Evolutionary conservation across 35 echinoderm and acorn worm species (phyloP).

Genomic region (Nesometra sesokonis): DNA sequence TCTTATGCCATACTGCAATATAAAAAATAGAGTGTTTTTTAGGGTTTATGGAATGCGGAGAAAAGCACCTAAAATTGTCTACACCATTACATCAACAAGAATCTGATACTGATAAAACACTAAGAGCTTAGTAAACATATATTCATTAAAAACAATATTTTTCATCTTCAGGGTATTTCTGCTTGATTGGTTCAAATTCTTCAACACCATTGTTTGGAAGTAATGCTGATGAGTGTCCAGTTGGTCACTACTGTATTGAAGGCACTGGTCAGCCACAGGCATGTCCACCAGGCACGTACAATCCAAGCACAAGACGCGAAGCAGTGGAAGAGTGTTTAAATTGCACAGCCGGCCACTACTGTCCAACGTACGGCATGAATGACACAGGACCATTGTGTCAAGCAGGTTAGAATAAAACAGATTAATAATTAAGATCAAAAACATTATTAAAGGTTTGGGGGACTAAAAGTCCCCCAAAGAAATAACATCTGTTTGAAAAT

Average conservation of each 20-base stretch:
- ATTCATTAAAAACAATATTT: not conserved
- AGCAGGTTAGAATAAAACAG: conserved; percentile 33
- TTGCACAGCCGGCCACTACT: conserved; percentile 67
- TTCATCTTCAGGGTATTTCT: conserved; percentile 83
- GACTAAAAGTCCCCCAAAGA: too few relatives aligned
- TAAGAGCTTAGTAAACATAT: not conserved
- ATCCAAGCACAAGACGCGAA: conserved; percentile 38
- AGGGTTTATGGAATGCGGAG: too few relatives aligned
- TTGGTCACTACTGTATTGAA: conserved; percentile 58
- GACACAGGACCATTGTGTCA: conserved; percentile 35
- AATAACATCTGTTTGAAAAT: too few relatives aligned
- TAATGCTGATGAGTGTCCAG: conserved; percentile 78
- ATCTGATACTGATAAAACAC: too few relatives aligned
- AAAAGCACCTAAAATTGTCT: too few relatives aligned
- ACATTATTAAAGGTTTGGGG: too few relatives aligned
- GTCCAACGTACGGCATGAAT: conserved; percentile 80
- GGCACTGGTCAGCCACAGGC: conserved; percentile 60
- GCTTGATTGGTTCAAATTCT: conserved; percentile 72
- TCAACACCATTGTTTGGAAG: conserved; percentile 61
- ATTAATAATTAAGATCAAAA: too few relatives aligned
- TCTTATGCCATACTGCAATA: too few relatives aligned
- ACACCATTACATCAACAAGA: too few relatives aligned
- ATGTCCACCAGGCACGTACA: conserved; percentile 90
- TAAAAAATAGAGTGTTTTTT: too few relatives aligned
- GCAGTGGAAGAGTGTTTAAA: conserved; percentile 65